Base-by-base conservation (phyloP, 2,888 invertebrate species). In the Meteorus cinctellus region DNA sequence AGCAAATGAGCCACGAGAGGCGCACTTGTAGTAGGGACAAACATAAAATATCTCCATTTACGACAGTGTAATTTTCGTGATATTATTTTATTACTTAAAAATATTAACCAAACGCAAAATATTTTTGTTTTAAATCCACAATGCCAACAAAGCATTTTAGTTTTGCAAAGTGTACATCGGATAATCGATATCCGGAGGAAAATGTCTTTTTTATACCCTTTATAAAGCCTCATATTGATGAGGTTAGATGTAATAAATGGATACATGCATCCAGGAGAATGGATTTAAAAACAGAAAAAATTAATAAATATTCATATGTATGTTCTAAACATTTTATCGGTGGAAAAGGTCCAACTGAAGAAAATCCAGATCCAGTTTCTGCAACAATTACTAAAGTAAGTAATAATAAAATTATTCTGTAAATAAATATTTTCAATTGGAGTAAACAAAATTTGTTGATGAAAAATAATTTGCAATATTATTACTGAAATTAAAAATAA, bases 311-410 rank as follows among this genome's bases (percentile, higher is more conserved):
- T 71, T 36, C 71, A 27, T 71, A 62, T 45, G 24, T 71, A 16
- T 71, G 71, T 45, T 41, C 27, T n/a, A 71, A 71, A 62, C 71
- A 71, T 71, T 71, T 71, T 29, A 29, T 71, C 8, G 62, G 62
- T 27, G 71, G 62, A 36, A 71, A 71, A 62, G 71, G 71, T 29
- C 71, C 71, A 45, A 62, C 71, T n/a, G 10, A 19, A 27, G 62
- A 71, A 41, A 36, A 71, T 71, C 71, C 71, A 6, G 45, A 71
- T 62, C 71, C 60, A 16, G 29, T 71, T 62, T 19, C 60, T 36
- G 41, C 62, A 41, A 71, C 36, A 14, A 41, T 24, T n/a, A 8
- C 41, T 16, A 71, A 62, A 41, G 71, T 71, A 27, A 67, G 66
- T 36, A 24, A 41, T 45, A 31, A 29, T 65, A 34, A 34, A 34